phyloP scores from a whole-genome alignment of 2,888 invertebrate genomes.

The Deroplatys truncata region DNA sequence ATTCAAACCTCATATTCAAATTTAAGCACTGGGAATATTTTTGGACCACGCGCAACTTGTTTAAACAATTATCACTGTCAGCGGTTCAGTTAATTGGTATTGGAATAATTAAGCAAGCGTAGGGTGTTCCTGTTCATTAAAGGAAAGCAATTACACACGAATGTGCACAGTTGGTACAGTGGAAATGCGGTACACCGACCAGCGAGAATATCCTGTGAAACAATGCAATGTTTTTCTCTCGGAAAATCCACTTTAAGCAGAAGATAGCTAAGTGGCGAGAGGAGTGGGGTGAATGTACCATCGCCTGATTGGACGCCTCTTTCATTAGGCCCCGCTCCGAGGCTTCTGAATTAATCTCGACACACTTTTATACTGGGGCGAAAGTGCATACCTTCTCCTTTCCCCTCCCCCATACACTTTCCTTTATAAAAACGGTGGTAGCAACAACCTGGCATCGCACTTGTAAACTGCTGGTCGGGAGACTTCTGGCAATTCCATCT shows the following conservation, averaged over 20 bases:
- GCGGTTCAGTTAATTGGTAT: too few relatives aligned
- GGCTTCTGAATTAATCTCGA: constrained; percentile 13
- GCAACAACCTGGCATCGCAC: not conserved
- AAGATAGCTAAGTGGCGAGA: not conserved
- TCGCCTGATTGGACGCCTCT: constrained; percentile 15
- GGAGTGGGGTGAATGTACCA: not conserved
- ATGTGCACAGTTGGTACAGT: not conserved
- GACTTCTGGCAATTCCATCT: not conserved
- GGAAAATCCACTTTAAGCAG: constrained; percentile 16
- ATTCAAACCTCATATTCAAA: too few relatives aligned
- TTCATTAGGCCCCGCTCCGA: constrained; percentile 4
- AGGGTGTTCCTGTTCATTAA: too few relatives aligned
- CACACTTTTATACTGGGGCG: constrained; percentile 11
- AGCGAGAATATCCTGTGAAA: not conserved
- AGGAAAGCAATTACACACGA: too few relatives aligned
- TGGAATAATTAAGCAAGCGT: too few relatives aligned
- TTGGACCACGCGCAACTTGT: too few relatives aligned
- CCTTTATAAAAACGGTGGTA: constrained; percentile 8
- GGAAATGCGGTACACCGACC: not conserved
- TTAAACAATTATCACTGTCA: too few relatives aligned
- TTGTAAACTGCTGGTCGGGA: not conserved
- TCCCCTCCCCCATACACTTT: not conserved
- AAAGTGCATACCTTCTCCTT: not conserved
- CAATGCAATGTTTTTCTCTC: not conserved
- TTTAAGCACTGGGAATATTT: too few relatives aligned